phyloP scores from a whole-genome alignment of 2,888 invertebrate genomes.

The Eupeodes luniger region DNA sequence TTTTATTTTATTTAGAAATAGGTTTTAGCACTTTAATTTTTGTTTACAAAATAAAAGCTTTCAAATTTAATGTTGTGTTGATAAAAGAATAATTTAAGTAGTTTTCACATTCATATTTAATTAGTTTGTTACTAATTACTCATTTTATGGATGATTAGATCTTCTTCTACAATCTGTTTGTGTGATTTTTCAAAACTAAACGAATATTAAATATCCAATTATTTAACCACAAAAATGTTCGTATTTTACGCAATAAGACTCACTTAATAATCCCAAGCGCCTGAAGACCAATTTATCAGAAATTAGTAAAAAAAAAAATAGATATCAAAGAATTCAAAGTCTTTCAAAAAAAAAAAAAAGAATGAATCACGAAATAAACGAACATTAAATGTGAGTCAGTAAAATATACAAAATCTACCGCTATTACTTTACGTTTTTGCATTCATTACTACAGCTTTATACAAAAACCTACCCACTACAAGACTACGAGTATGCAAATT shows the following conservation, averaged over 20 bases:
- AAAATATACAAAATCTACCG: slow-evolving; percentile 12
- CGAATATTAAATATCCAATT: too few species aligned
- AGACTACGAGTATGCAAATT: slow-evolving; percentile 6
- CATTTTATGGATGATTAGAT: too few species aligned
- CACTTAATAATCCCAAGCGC: too few species aligned
- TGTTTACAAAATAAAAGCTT: not conserved
- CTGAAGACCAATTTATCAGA: too few species aligned
- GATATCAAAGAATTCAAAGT: not conserved
- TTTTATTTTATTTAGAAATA: not conserved
- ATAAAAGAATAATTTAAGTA: too few species aligned
- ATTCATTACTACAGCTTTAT: not conserved
- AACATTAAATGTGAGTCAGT: not conserved
- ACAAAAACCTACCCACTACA: not conserved
- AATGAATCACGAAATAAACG: slow-evolving; percentile 10
- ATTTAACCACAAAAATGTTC: too few species aligned
- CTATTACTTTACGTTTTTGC: slow-evolving; percentile 17
- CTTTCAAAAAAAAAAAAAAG: not conserved
- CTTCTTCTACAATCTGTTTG: too few species aligned
- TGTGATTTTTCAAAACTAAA: too few species aligned
- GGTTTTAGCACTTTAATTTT: not conserved
- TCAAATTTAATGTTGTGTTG: not conserved
- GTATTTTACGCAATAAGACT: too few species aligned
- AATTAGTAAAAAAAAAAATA: not conserved
- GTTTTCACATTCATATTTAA: too few species aligned
- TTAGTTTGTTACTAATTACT: too few species aligned